Evolutionary conservation across 1,140 invertebrate species (phyloP).

Genomic region (Scaptomyza montana): DNA sequence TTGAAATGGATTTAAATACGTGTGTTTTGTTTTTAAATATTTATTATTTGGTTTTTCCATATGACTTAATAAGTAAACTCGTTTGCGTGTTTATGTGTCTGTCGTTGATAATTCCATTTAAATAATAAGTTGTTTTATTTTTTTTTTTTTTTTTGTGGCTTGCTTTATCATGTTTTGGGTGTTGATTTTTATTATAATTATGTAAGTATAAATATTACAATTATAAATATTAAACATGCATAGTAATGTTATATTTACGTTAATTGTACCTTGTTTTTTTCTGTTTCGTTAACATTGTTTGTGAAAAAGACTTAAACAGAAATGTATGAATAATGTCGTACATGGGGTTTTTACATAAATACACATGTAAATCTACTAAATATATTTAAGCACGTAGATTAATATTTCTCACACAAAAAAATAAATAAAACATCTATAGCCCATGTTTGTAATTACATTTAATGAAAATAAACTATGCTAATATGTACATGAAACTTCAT

Average conservation of each 20-base stretch:
- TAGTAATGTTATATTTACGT: slow-evolving; percentile 59
- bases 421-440: slow-evolving; percentile 30
- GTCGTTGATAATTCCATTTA: slow-evolving; percentile 44
- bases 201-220: slow-evolving; percentile 64
- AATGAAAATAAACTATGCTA: slow-evolving; percentile 40
- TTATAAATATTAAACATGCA: slow-evolving; percentile 81
- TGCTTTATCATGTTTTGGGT: slow-evolving; percentile 19
- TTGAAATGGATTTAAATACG: slow-evolving; percentile 44
- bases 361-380: slow-evolving; percentile 45
- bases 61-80: slow-evolving; percentile 60
- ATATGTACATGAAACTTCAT: slow-evolving; percentile 71
- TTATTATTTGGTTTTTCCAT: slow-evolving; percentile 49
- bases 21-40: slow-evolving; percentile 46
- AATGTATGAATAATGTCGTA: slow-evolving; percentile 69
- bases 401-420: slow-evolving; percentile 21
- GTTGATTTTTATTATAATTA: slow-evolving; percentile 35
- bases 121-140: slow-evolving; percentile 9
- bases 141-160: slow-evolving; percentile 18
- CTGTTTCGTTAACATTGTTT: slow-evolving; percentile 20
- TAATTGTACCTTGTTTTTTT: slow-evolving; percentile 50
- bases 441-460: slow-evolving; percentile 33
- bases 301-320: slow-evolving; percentile 61
- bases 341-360: slow-evolving; percentile 28
- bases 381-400: slow-evolving; percentile 14
- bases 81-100: slow-evolving; percentile 38